Evolutionary conservation across 2,888 invertebrate genomes (phyloP), one percentile per base, ranked within the genome.

Genomic region (Spodoptera exigua): DNA sequence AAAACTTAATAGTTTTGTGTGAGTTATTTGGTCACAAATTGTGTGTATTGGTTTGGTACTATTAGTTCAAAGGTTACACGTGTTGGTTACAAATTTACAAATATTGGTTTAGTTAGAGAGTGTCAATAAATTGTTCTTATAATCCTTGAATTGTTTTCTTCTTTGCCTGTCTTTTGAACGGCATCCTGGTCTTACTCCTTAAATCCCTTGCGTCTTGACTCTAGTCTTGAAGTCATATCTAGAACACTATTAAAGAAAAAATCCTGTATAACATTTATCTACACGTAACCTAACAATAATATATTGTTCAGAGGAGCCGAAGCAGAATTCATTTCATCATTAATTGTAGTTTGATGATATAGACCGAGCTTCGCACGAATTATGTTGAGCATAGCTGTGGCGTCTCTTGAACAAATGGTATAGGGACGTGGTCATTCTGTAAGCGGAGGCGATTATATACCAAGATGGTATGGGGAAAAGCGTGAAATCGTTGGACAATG

Each of bases 1-100:
- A 68, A 82, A 82, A 84, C 59, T 74, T 69, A 57, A 67, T 65
- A 55, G 44, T 44, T 59, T 45, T 10, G 36, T 70, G 69, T 64
- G 55, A 16, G 62, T 72, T 56, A 61, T 64, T 58, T 68, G 46
- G 45, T 47, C 35, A 67, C 53, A 65, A 66, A 65, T 72, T 59
- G 36, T 60, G 44, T 47, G 55, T 47, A 73, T 70, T 70, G 55
- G 36, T 58, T 2, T 48, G 40, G 51, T 57, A 16, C 11, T 34
- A 44, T 51, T 54, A 41, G 18, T 46, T 40, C 34, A 10, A 32
- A 61, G 48, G 48, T 53, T 47, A 36, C 14, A 39, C 11, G 13
- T 41, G 63, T 13, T 46, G 17, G 63, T 27, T 9, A 7, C 4
- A 7, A 27, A 7, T 3, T n/a, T n/a, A n/a, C n/a, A n/a, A n/a